phyloP scores from a whole-genome alignment of 2,113 vertebrate species.

The Rhadina sibilatrix region DNA sequence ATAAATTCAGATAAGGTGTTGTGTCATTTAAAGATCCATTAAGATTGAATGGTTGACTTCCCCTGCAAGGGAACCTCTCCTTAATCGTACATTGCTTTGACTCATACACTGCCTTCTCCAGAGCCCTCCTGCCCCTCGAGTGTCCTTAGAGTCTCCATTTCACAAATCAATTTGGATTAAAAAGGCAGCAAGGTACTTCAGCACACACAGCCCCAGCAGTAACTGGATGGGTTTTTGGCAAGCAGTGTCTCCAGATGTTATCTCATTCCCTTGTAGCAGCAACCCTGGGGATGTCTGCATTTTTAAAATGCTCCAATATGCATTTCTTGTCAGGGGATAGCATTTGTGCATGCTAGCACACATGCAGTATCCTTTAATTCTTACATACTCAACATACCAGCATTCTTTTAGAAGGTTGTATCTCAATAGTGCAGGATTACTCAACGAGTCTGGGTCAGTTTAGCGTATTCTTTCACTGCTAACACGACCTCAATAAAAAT shows the following conservation, averaged over 20 bases:
- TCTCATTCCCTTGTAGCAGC: not conserved
- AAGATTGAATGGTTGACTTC: slow-evolving; percentile 1
- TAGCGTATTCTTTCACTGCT: not conserved
- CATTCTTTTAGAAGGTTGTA: not conserved
- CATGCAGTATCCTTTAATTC: not conserved
- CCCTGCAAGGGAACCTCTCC: not conserved
- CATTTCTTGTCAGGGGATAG: not conserved
- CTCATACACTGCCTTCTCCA: not conserved
- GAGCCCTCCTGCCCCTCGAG: not conserved
- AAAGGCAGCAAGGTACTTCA: not conserved
- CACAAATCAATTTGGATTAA: not conserved
- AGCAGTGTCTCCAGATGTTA: not conserved
- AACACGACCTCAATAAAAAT: not conserved
- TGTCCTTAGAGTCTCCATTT: not conserved
- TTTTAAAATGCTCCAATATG: not conserved
- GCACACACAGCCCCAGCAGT: not conserved
- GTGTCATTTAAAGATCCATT: slow-evolving; percentile 4
- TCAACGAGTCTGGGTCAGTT: not conserved
- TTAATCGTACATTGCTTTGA: not conserved
- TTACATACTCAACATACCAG: not conserved
- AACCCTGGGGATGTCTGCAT: not conserved
- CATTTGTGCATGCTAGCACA: not conserved
- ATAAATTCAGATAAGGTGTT: not conserved
- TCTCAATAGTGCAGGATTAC: not conserved
- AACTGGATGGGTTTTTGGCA: not conserved